Conservation (phyloP, 1,140 invertebrate genomes). For the Drosophila athabasca region DNA sequence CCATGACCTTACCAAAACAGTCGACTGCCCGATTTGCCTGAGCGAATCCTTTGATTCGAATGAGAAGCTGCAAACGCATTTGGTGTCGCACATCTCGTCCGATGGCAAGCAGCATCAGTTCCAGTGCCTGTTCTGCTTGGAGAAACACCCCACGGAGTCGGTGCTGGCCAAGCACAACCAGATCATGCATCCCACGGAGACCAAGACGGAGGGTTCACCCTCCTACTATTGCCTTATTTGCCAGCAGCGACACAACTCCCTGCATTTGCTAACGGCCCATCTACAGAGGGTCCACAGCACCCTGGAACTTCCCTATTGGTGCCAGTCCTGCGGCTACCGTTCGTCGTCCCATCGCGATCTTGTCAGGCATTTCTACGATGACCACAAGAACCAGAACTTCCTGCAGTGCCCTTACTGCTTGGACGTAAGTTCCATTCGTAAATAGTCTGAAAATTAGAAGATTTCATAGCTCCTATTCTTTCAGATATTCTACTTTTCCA, state of each 20-base stretch:
- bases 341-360: slow-evolving; percentile 90
- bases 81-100: slow-evolving; percentile 87
- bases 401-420: slow-evolving; percentile 90
- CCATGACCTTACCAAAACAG: slow-evolving; percentile 45
- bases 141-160: slow-evolving; percentile 84
- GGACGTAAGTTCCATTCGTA: slow-evolving; percentile 84
- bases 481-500: slow-evolving; percentile 75
- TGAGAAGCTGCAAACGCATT: slow-evolving; percentile 88
- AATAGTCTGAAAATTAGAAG: background rate
- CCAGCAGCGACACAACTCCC: slow-evolving; percentile 85
- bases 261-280: slow-evolving; percentile 88
- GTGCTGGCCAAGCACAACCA: slow-evolving; percentile 85
- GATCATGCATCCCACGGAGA: slow-evolving; percentile 86
- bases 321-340: slow-evolving; percentile 89
- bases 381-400: slow-evolving; percentile 86
- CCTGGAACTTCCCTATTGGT: slow-evolving; percentile 91
- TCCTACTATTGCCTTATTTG: slow-evolving; percentile 88
- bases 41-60: slow-evolving; percentile 85
- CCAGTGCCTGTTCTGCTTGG: slow-evolving; percentile 86
- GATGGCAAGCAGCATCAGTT: slow-evolving; percentile 82
- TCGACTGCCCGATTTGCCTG: slow-evolving; percentile 86
- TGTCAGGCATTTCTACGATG: slow-evolving; percentile 89
- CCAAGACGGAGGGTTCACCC: slow-evolving; percentile 84
- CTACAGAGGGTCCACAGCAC: slow-evolving; percentile 90
- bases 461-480: background rate